phyloP scores from a whole-genome alignment of 2,888 invertebrate genomes.

The Julus scandinavius region DNA sequence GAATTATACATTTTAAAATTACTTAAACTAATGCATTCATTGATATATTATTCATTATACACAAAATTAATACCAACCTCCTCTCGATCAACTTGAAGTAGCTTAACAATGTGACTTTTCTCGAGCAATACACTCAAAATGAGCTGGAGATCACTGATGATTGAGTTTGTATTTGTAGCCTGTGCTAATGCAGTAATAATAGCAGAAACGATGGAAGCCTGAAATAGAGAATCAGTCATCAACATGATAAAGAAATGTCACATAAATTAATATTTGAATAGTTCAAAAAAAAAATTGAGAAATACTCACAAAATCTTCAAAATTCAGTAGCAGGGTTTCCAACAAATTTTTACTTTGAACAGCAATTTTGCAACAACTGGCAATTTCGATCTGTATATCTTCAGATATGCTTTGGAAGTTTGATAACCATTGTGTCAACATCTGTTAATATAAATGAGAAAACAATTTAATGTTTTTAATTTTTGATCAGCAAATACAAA shows the following conservation, averaged over 20 bases:
- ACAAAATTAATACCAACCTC: background rate
- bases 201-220: background rate
- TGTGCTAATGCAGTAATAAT: background rate
- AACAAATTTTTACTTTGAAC: background rate
- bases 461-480: background rate
- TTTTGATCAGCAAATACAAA: background rate
- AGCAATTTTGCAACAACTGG: background rate
- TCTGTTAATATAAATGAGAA: background rate
- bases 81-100: background rate
- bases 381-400: background rate
- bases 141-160: background rate
- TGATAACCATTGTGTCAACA: background rate
- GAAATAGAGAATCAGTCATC: background rate
- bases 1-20: background rate
- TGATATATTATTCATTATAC: background rate
- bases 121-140: background rate
- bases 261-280: background rate
- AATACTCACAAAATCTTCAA: background rate
- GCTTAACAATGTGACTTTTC: background rate
- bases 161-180: background rate
- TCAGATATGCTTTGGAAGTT: background rate
- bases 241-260: background rate
- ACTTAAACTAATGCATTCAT: background rate
- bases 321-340: background rate
- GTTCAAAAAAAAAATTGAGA: background rate